Base-by-base conservation (phyloP, 2,797 vertebrate species). In the Pagetopsis macropterus region DNA sequence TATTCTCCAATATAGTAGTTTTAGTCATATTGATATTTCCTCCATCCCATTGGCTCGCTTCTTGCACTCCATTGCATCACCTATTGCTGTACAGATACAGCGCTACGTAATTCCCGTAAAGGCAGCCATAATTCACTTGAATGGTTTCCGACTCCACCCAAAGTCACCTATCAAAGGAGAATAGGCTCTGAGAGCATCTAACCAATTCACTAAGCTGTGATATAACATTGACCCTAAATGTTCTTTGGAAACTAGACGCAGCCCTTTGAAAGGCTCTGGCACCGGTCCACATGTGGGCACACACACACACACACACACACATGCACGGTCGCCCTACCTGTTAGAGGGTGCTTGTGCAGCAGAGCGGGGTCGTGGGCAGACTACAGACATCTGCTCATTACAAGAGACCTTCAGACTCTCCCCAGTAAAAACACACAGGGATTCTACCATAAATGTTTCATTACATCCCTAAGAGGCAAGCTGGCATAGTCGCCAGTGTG, bases 381-480 rank as follows among this genome's bases (percentile, higher is more conserved):
- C 91, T 91, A 75, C 87, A 89, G 89, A 93, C 86, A 83, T 91
- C 87, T 91, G 87, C 82, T 90, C 87, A 84, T 91, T 93, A 91
- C 82, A 85, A 76, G 87, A 88, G 89, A 93, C 91, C 89, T 93
- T 92, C 89, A 91, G 81, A 88, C 87, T 85, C 85, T 85, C 81
- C 84, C 76, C 73, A 63, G 83, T 82, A 72, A 84, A 81, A 84
- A 64, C 54, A 72, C 65, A 75, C 66, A 55, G 79, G 88, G 79
- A 84, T 89, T 90, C 84, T 74, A 83, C 90, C 81, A 91, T 91
- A 92, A 93, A 91, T 93, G 92, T 92, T 93, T 92, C 86, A 93
- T 93, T 86, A 88, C 84, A 85, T 86, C 83, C 84, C 83, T 85
- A 83, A 91, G 86, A 91, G 88, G 84, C 60, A 49, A 75, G 76